Conservation (phyloP, 2,113 vertebrate genomes). For the Calidris pygmaea region DNA sequence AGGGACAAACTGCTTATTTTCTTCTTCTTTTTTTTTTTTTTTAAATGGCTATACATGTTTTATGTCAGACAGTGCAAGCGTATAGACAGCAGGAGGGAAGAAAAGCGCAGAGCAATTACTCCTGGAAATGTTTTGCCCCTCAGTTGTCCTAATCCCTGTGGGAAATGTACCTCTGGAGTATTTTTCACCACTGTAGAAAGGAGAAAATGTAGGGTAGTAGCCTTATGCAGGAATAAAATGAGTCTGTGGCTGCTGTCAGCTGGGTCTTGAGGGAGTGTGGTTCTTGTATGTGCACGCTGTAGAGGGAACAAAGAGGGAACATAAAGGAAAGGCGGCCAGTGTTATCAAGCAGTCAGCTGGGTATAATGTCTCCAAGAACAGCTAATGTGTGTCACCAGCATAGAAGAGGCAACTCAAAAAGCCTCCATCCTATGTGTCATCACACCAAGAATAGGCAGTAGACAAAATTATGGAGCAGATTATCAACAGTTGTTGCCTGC, state of each 20-base stretch:
- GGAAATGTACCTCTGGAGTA: background rate
- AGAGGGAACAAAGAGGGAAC: background rate
- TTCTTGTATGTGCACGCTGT: rapidly evolving
- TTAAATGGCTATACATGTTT: background rate
- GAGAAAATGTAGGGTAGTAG: background rate
- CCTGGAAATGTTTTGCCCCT: background rate
- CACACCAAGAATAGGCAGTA: background rate
- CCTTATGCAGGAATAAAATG: background rate
- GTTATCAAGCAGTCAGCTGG: background rate
- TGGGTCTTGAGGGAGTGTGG: background rate
- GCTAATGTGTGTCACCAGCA: background rate
- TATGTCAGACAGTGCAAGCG: background rate
- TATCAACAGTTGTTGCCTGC: background rate
- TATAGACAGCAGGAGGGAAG: background rate
- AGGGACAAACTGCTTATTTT: background rate
- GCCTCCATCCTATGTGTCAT: background rate
- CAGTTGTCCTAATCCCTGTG: background rate
- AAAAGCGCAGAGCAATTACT: background rate
- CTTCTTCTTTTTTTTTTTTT: background rate
- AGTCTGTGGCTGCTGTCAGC: background rate
- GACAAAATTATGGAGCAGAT: background rate
- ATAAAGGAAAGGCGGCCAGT: background rate
- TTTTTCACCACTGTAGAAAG: background rate
- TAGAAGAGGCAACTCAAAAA: background rate
- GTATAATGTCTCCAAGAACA: background rate